Percentiles rank a stretch among this genome's conserved stretches.
These are phyloP conservation scores for Corbicula japonica DNA, from an alignment of 2,888 invertebrate species.

Conservation along the genomic window DNA sequence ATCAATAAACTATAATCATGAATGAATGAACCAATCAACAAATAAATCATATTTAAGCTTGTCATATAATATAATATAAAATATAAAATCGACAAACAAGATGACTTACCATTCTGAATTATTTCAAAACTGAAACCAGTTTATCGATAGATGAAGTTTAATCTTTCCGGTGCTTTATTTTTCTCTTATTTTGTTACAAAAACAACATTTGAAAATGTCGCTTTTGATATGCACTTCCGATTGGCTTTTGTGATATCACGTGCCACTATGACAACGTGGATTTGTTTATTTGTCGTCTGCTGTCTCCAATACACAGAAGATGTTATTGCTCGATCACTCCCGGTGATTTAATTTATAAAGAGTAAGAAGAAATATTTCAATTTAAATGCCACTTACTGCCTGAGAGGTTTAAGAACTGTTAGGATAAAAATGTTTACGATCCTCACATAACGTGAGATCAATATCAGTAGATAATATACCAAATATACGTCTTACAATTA, in stretches of 20 bases:
- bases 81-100: not conserved
- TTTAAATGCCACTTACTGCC: conserved; percentile 14
- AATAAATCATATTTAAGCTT: no score
- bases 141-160: not conserved
- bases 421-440: conserved; percentile 20
- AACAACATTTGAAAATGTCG: not conserved
- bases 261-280: conserved; percentile 11
- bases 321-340: conserved; percentile 17
- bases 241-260: conserved; percentile 8
- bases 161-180: not conserved
- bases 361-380: not conserved
- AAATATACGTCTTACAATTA: no score
- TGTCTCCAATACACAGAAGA: conserved; percentile 14
- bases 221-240: not conserved
- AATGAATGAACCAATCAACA: no score
- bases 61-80: not conserved
- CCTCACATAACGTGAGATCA: conserved; percentile 8
- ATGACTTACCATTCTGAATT: conserved; percentile 13
- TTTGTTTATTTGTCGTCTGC: conserved; percentile 21
- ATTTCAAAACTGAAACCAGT: no score
- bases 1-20: no score
- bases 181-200: conserved; percentile 2
- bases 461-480: conserved; percentile 12
- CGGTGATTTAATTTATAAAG: conserved; percentile 19
- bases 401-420: conserved; percentile 7